Evolutionary conservation across 2,113 vertebrate genomes (phyloP), one percentile per base, ranked within the genome.

Genomic region (Pica pica): DNA sequence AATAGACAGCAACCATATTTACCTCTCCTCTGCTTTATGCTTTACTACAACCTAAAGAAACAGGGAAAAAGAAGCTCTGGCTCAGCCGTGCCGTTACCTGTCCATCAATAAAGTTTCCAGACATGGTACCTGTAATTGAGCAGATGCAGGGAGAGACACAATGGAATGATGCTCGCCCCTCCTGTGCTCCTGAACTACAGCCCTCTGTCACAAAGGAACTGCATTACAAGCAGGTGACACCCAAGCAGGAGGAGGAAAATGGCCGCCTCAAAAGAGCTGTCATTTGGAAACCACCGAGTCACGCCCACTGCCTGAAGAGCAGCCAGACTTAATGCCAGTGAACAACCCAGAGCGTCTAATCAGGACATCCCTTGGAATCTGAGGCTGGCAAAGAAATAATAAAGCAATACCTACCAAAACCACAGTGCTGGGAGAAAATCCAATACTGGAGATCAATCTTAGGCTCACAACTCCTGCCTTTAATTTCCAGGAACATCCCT

Each of bases 261-360:
- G 23, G 77, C 10, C 56, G 42, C 67, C 57, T 77, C 52, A 10
- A 33, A 52, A 55, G 39, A 50, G 10, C 18, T 7, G 39, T 33
- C 69, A 59, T 44, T 47, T 73, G 78, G 71, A 57, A 57, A 42
- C n/a, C 52, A 69, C 12, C 4, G 4, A 10, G 67, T 19, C 83
- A 77, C 27, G 3, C n/a, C 39, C 68, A 15, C 57, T 39, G 42
- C 49, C 63, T 39, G 47, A 52, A 70, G 42, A 39, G 7, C 6
- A 0, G 23, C 47, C 3, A 0, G 15, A 16, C n/a, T 70, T 35
- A 2, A 21, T 4, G 10, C 10, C n/a, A 3, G 10, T 1, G 13
- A 90, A 85, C 24, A 56, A 27, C 11, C 7, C 44, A 9, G 6
- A 3, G 27, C 50, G 46, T 4, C 26, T 33, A 7, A 23, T 31